Evolutionary conservation across 2,113 vertebrate genomes (phyloP), one percentile per base, ranked within the genome.

Genomic region (Orcinus orca): DNA sequence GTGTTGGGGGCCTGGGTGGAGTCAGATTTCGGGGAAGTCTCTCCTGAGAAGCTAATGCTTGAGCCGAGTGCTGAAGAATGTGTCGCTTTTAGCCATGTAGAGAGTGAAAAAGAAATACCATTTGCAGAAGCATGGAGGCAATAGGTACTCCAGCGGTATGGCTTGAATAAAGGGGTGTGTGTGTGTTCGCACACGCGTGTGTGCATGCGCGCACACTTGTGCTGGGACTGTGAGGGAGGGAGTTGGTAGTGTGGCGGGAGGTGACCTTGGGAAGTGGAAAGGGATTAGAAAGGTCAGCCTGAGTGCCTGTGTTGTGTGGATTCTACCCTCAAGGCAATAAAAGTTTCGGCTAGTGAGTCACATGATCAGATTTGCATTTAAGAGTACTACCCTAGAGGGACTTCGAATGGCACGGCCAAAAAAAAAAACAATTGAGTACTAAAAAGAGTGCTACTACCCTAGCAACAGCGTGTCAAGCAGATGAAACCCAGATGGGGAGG

Each of bases 341-440:
- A 41, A 93, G 73, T 90, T 89, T 81, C 81, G 74, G 21, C 80
- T 25, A 60, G 21, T 70, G 65, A 91, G 14, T 60, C 73, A 77
- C 25, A 58, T 90, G 41, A 50, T 90, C 23, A 58, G 71, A 93
- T 93, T 88, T 88, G 70, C 83, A 62, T 79, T 88, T 88, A 97
- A 92, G 71, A 36, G 1, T 88, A 71, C 47, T 80, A 14, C 47
- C 47, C 47, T 50, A 50, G 47, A 14, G 47, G 47, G 47, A 79
- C 18, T 55, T n/a, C 20, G 20, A 20, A 21, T 21, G 44, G 17
- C 74, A 33, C 6, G 17, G 74, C 29, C 18, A 21, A 79, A 79
- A 77, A 77, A 77, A 33, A 53, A 79, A 53, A 53, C 13, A 76
- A 18, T 3, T 25, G 71, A 31, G 44, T 21, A 47, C 44, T 77